phyloP scores from a whole-genome alignment of 2,113 vertebrate genomes.

The Calonectris borealis region DNA sequence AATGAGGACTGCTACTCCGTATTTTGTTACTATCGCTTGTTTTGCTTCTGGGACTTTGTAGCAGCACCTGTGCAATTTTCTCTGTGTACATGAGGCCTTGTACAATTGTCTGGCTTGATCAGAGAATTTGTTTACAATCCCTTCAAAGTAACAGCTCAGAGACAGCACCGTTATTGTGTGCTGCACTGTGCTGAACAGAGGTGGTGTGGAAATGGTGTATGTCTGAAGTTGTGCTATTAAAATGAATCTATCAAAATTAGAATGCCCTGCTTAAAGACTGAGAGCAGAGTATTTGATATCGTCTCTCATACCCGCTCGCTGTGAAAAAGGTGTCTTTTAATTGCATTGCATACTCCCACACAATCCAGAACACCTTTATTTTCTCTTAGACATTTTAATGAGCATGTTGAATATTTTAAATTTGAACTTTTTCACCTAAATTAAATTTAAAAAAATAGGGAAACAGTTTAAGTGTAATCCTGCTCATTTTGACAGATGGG shows the following conservation, averaged over 20 bases:
- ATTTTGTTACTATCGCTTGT: background rate
- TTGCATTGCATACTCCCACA: background rate
- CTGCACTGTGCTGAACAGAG: background rate
- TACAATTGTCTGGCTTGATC: background rate
- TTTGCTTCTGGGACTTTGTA: background rate
- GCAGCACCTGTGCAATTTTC: background rate
- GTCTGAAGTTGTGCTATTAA: background rate
- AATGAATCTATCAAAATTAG: background rate
- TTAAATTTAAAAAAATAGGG: background rate
- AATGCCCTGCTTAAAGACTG: background rate
- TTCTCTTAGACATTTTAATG: background rate
- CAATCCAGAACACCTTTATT: background rate
- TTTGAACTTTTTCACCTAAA: background rate
- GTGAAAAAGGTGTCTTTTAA: background rate
- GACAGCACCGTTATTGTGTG: rapidly evolving
- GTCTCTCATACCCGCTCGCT: rapidly evolving
- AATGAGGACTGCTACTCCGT: background rate
- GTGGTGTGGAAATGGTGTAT: background rate
- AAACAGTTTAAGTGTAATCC: background rate
- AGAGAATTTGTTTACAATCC: background rate
- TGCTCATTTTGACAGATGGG: background rate
- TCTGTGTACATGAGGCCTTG: rapidly evolving
- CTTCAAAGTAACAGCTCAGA: background rate
- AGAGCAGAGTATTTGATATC: background rate
- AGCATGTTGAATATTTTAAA: background rate